These are phyloP conservation scores for Polydrusus cervinus DNA, from an alignment of 2,888 invertebrate genomes.

Conservation along the genomic window DNA sequence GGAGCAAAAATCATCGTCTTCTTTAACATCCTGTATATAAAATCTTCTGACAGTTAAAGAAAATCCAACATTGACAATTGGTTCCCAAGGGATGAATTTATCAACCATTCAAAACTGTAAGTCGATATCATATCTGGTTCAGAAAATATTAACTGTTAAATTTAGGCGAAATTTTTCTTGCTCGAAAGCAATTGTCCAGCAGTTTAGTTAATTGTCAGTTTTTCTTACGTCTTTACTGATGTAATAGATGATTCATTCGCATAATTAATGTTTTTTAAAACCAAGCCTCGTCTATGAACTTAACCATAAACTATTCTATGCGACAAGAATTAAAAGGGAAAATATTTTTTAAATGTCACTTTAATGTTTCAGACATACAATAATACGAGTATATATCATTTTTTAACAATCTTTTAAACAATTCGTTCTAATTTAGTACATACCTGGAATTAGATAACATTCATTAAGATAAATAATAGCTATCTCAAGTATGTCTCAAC, in stretches of 20 bases:
- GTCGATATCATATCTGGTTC: no score
- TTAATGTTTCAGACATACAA: background rate
- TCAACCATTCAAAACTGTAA: no score
- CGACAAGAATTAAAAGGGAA: background rate
- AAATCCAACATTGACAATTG: no score
- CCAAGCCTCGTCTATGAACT: background rate
- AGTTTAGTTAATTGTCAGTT: background rate
- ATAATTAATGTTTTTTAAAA: slow-evolving; percentile 1
- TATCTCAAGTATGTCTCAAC: slow-evolving; percentile 46
- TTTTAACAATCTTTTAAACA: background rate
- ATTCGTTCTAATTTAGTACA: slow-evolving; percentile 43
- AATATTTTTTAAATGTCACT: slow-evolving; percentile 7
- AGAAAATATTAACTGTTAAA: no score
- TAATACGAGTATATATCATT: background rate
- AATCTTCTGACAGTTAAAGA: no score
- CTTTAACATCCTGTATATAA: no score
- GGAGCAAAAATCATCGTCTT: no score
- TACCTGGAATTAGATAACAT: slow-evolving; percentile 51
- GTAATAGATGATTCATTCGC: background rate
- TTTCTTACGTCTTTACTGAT: slow-evolving; percentile 5
- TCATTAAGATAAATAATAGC: slow-evolving; percentile 42
- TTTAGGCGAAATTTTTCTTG: no score
- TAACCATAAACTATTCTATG: background rate
- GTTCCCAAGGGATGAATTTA: no score
- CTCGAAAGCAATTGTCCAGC: no score